Evolutionary conservation across 2,113 vertebrate species (phyloP), one percentile per base, ranked within the genome.

Genomic region (Theristicus caerulescens): DNA sequence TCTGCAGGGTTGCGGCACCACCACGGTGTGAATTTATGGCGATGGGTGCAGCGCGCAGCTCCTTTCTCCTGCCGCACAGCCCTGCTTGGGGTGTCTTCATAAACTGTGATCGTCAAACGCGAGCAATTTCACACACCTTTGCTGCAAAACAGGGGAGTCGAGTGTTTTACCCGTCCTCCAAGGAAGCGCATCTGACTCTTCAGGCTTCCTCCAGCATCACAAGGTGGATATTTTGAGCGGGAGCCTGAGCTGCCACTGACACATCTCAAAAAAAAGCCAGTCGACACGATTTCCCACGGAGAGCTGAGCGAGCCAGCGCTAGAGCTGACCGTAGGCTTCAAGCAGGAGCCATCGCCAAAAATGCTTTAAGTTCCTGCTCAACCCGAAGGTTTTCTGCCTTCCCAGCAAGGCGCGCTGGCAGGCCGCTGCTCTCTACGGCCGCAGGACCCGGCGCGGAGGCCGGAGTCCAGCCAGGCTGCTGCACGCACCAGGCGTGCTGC

Each of bases 1-100:
- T 46, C 66, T 4, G 6, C 80, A 20, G n/a, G 31, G 67, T 7
- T 24, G 47, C 9, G 5, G 36, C 64, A 64, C 32, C 44, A 12
- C 10, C 13, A 1, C 32, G 6, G 19, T 3, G 0, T 0, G 0
- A 17, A 20, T n/a, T 29, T 18, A 5, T 0, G 1, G 73, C 10
- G 42, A 13, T 14, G 40, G 57, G 54, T 10, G 1, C 71, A 22
- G 44, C 4, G 0, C 10, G 3, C n/a, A 40, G 58, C 78, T 55
- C 72, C 22, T 12, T 21, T 32, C 49, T 54, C 22, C 86, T 54
- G 36, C 49, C 19, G 51, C 61, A 32, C 31, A 57, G 66, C 51
- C 57, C 57, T 31, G 62, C 16, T 10, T 2, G 1, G 65, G 42
- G 19, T 47, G 40, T 62, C 27, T 32, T 44, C 44, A 3, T 22